Conservation (phyloP, 2,113 vertebrate species). For the Ceuthmochares aereus region DNA sequence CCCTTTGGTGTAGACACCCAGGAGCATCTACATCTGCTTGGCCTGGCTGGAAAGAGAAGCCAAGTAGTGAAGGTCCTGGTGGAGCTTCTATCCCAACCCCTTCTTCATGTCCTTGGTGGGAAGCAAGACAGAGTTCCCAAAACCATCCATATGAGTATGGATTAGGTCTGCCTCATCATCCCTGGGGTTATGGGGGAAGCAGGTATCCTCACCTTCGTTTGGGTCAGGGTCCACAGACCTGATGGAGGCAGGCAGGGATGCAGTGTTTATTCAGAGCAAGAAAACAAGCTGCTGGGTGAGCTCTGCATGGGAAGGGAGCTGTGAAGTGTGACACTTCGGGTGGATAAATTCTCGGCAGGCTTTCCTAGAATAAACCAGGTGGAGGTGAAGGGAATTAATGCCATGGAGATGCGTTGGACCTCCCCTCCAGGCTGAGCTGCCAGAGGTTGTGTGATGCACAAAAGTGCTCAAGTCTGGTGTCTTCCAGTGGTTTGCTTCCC, state of each 20-base stretch:
- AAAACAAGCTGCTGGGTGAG: background rate
- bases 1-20: background rate
- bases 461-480: no score
- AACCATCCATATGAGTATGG: background rate
- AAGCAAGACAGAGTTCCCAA: background rate
- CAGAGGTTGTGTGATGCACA: background rate
- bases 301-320: conserved; percentile 25
- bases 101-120: background rate
- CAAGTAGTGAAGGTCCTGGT: background rate
- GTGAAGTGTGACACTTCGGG: background rate
- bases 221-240: background rate
- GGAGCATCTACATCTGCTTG: background rate
- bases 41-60: background rate
- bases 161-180: background rate
- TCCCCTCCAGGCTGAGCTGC: background rate
- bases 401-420: background rate
- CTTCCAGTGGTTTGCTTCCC: background rate
- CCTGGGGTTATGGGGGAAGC: background rate
- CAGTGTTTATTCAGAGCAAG: background rate
- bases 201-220: background rate
- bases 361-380: conserved; percentile 6
- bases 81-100: background rate
- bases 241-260: background rate
- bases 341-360: background rate
- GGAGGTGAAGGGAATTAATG: background rate